Conservation (phyloP, 2,797 vertebrate genomes). For the Neostethus bicornis region DNA sequence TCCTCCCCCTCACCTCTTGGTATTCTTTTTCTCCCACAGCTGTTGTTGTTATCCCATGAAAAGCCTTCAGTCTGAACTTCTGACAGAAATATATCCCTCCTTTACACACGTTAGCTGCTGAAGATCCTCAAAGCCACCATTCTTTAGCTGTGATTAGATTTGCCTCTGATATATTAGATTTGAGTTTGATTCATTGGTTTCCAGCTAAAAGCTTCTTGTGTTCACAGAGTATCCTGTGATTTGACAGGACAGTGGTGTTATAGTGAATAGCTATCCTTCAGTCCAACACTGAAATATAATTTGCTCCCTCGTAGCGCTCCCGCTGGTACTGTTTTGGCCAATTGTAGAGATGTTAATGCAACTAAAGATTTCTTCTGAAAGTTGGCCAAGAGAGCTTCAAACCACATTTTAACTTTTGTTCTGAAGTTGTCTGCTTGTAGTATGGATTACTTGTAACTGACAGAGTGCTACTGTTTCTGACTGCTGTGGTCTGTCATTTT, state of each 20-base stretch:
- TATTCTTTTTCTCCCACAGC: constrained; percentile 26
- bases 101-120: constrained; percentile 14
- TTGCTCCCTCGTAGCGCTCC: constrained; percentile 41
- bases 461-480: too few species aligned
- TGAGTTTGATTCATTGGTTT: constrained; percentile 49
- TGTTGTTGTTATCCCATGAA: constrained; percentile 9
- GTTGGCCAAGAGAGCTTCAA: not conserved
- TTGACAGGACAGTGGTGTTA: constrained; percentile 46
- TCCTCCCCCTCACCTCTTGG: constrained; percentile 7
- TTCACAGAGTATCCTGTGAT: constrained; percentile 37
- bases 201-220: constrained; percentile 51
- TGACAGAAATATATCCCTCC: constrained; percentile 21
- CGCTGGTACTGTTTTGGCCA: constrained; percentile 44
- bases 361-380: constrained; percentile 14
- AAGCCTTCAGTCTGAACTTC: constrained; percentile 20
- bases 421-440: not conserved
- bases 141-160: constrained; percentile 56
- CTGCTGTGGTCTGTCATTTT: too few species aligned
- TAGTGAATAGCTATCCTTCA: constrained; percentile 38
- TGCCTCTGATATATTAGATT: constrained; percentile 62
- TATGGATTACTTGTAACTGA: not conserved
- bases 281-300: constrained; percentile 54
- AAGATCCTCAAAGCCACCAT: constrained; percentile 28
- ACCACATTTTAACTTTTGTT: constrained; percentile 9
- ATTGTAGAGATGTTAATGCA: constrained; percentile 20